Base-by-base conservation (phyloP, 2,113 vertebrate genomes). In the Pygoscelis antarcticus region DNA sequence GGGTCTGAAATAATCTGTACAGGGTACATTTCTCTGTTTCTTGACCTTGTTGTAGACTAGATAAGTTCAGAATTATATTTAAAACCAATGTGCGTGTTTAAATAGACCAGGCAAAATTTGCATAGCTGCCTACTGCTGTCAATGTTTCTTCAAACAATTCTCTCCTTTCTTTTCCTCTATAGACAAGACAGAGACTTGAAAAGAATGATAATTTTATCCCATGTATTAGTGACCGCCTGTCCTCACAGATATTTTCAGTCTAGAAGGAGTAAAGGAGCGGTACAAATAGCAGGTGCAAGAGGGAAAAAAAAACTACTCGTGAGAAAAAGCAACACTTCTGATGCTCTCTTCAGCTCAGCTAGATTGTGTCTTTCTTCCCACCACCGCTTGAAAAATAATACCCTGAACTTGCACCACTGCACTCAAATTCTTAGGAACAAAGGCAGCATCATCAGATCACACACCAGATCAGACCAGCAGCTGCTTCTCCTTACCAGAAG, bases 61-160 rank as follows among this genome's bases (percentile, higher is more conserved):
- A 54, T 83, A 94, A 96, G 16, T 94, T 95, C 75, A 68, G 75
- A 95, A 97, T 93, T 96, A 96, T 93, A 96, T 96, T 94, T 96
- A 97, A 97, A 96, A 88, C 46, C 34, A 72, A 78, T 74, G 87
- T 22, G 52, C 83, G 60, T 17, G 10, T 61, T 94, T 95, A 96
- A 97, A 96, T 68, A 97, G 82, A 96, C 20, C n/a, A 52, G 51
- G n/a, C 16, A 40, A 76, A 89, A 96, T 95, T 91, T 86, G 58
- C 89, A 97, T 95, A 70, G 60, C 91, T 91, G 89, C 81, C 70
- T 96, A 83, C 58, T 96, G 87, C 66, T 83, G 74, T 87, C 54
- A 90, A 9, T 94, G 58, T 58, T 93, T 79, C 87, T 91, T 94
- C 93, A 95, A 91, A 93, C 0, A 0, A 71, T 78, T 94, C 62